Evolutionary conservation across 1,140 invertebrate species (phyloP).

Genomic region (Dendroctonus valens): DNA sequence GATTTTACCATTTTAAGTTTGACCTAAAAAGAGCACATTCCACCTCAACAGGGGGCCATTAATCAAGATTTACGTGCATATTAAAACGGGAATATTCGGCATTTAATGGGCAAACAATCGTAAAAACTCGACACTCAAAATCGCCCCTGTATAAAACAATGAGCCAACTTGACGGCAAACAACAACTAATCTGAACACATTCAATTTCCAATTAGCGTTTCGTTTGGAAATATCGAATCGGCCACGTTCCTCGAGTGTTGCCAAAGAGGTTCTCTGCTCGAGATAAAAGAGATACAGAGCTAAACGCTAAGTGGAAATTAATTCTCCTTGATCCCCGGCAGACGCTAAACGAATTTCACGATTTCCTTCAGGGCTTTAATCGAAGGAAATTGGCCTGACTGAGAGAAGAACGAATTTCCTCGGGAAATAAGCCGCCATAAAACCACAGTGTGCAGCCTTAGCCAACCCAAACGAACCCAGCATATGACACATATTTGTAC

Average conservation of each 20-base stretch:
- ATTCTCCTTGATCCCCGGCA: slow-evolving; percentile 8
- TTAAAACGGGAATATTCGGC: background rate
- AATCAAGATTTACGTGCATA: too few species aligned
- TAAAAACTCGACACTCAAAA: background rate
- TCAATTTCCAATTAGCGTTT: too few species aligned
- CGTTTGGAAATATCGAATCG: background rate
- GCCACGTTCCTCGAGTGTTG: background rate
- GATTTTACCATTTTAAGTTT: too few species aligned
- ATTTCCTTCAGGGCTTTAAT: slow-evolving; percentile 7
- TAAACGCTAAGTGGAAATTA: slow-evolving; percentile 13
- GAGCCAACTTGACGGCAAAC: too few species aligned
- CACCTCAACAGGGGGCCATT: too few species aligned
- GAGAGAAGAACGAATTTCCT: slow-evolving; percentile 4
- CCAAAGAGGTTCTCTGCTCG: background rate
- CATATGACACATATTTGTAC: too few species aligned
- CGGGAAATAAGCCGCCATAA: background rate
- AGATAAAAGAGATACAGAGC: slow-evolving; percentile 6
- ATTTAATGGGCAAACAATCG: background rate
- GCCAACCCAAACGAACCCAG: too few species aligned
- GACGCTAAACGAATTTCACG: slow-evolving; percentile 15
- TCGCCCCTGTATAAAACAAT: too few species aligned
- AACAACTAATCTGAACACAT: too few species aligned
- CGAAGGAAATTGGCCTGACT: slow-evolving; percentile 16
- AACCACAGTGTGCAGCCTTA: too few species aligned
- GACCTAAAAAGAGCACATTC: too few species aligned